Evolutionary conservation across 2,888 invertebrate species (phyloP), one percentile per base, ranked within the genome.

Genomic region (Drosophila histrio): DNA sequence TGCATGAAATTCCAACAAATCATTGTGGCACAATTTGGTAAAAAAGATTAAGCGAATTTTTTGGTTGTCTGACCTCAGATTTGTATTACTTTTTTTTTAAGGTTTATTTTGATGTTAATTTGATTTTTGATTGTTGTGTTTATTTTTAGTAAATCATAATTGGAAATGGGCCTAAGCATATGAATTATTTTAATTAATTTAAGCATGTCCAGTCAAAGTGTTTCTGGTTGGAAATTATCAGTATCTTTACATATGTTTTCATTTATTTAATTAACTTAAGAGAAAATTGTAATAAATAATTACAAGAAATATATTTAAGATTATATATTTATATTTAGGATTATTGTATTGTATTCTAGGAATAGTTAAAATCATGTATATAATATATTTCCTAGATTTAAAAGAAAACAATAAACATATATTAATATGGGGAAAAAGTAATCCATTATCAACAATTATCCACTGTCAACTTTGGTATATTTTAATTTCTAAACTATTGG

Each of bases 21-120:
- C 72, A 72, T 77, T 44, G 26, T 66, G 57, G 50, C 76, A 62
- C 47, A 62, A 53, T 61, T 72, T 47, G 34, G 26, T 13, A 8
- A 44, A 60, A 24, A 30, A 30, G 7, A 41, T 63, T 50, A 63
- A 70, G 30, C 58, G 22, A 30, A 44, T 64, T 26, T 49, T 50
- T 70, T 44, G 9, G 15, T 24, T 52, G 53, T 24, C 34, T 72
- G 73, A 73, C 73, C 77, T 73, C 47, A 67, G 66, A 62, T 73
- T 54, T 72, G 77, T 54, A 32, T 73, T 72, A 72, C 36, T 28
- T 70, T 62, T 57, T 50, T 19, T 38, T n/a, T n/a, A n/a, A n/a
- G 38, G 50, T 34, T 44, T 41, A 59, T 53, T 49, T 70, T 58
- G 32, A 38, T 26, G 41, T 38, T 58, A 46, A 36, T 49, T 58